Conservation (phyloP, 2,113 vertebrate species). For the Cheirogaleus medius region DNA sequence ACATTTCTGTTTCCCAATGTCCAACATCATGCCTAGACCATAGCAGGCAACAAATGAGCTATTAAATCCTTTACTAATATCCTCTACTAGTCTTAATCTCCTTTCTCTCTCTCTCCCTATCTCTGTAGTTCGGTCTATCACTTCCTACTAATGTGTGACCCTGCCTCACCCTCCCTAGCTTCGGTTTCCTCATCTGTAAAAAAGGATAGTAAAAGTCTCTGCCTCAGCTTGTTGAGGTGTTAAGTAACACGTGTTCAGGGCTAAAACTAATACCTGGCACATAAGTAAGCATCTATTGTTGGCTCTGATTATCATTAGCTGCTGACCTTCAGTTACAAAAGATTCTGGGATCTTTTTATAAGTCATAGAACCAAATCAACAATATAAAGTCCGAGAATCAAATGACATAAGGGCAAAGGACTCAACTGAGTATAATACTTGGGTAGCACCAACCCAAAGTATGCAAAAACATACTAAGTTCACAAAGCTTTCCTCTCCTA, state of each 20-base stretch:
- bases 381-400: not conserved
- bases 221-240: not conserved
- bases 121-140: not conserved
- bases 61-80: not conserved
- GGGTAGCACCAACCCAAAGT: not conserved
- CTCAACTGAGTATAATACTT: not conserved
- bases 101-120: not conserved
- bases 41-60: not conserved
- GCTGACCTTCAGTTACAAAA: not conserved
- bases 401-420: not conserved
- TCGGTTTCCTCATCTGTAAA: not conserved
- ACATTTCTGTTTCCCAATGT: not conserved
- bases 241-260: not conserved
- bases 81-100: not conserved
- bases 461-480: not conserved
- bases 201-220: not conserved
- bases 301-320: not conserved
- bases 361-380: not conserved
- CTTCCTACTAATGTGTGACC: not conserved
- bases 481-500: not conserved
- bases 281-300: not conserved
- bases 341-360: not conserved
- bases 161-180: not conserved
- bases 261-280: not conserved
- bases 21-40: not conserved